Base-by-base conservation (phyloP, 2,113 vertebrate species). In the Ovis canadensis region DNA sequence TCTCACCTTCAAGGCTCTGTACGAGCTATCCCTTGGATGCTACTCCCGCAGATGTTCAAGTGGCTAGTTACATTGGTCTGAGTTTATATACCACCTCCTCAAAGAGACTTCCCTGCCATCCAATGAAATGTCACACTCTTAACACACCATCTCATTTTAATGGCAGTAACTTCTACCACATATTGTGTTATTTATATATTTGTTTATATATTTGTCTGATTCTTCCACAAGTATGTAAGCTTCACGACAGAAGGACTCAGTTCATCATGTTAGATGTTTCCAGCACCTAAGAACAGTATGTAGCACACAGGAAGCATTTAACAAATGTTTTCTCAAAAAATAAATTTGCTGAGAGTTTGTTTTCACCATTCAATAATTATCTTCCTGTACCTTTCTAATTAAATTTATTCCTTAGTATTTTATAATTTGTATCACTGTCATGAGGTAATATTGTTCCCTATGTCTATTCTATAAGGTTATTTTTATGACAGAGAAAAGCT, bases 361-460 rank as follows among this genome's bases (percentile, higher is more conserved):
- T 93, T 83, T 74, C 29, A 84, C 48, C 29, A 62, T 62, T 93
- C 90, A 93, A 17, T 74, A 83, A 91, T 54, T 74, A 52, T 36
- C 62, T 74, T 62, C 77, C 36, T 89, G 21, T 83, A 83, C 17
- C 10, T 23, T 64, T 45, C 16, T 62, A 91, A 57, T 81, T 91
- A 92, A 92, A 81, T 91, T 78, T 91, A 91, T 86, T 95, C 36
- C 21, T 88, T 45, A 84, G 23, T 88, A 84, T 90, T 90, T 84
- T 95, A 43, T 57, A 71, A 82, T 88, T 71, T 74, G n/a, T 88
- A 43, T 52, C 62, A 27, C 54, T 45, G 21, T 89, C 29, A 62
- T 83, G 13, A 62, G 55, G 48, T 89, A 84, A 11, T 64, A 93
- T 19, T 85, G 71, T 31, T n/a, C 55, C n/a, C 60, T 17, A 21